phyloP scores from a whole-genome alignment of 2,113 vertebrate species.

The Petrocephalus zakoni region DNA sequence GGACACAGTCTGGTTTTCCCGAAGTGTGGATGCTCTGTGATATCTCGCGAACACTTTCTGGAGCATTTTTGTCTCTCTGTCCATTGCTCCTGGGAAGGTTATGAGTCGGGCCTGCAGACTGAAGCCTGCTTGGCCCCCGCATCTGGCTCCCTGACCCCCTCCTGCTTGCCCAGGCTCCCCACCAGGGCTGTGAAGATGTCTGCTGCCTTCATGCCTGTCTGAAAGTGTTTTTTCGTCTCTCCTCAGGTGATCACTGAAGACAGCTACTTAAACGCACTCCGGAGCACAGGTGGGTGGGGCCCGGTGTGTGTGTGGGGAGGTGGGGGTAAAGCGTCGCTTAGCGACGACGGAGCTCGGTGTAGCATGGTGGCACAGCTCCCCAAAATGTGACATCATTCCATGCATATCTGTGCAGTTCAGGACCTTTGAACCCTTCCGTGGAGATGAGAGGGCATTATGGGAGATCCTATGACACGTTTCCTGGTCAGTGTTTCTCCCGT shows the following conservation, averaged over 20 bases:
- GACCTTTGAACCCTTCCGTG: background rate
- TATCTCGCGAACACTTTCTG: background rate
- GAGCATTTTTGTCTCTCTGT: background rate
- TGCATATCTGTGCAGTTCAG: background rate
- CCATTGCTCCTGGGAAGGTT: background rate
- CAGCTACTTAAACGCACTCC: constrained; percentile 66
- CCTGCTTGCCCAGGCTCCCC: background rate
- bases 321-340: background rate
- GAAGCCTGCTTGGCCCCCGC: background rate
- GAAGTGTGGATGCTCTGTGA: background rate
- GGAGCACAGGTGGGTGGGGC: constrained; percentile 61
- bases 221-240: background rate
- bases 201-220: constrained; percentile 22
- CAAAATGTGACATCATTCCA: background rate
- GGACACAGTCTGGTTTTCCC: background rate
- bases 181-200: constrained; percentile 15
- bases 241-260: constrained; percentile 61
- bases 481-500: background rate
- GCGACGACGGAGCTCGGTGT: background rate
- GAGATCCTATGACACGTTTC: background rate
- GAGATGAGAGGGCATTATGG: background rate
- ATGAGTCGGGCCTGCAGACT: background rate
- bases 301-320: background rate
- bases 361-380: background rate
- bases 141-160: constrained; percentile 6